A percentile compares a stretch with the other conserved stretches of the same genome.
phyloP scores from a whole-genome alignment of 2,113 vertebrate species.

The Cephalopholis sonnerati region DNA sequence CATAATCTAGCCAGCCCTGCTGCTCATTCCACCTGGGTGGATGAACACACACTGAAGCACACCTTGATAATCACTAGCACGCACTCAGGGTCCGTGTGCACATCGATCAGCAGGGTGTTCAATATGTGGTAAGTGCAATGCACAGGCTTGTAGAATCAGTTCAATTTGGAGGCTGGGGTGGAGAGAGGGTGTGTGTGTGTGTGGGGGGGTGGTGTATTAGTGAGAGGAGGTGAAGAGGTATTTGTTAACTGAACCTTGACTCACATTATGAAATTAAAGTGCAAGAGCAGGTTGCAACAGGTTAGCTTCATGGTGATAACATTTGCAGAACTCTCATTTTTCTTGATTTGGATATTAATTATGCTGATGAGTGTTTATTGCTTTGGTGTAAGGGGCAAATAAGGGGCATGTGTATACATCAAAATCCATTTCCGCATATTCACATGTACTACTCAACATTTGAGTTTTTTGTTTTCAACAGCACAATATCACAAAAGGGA shows the following conservation, averaged over 20 bases:
- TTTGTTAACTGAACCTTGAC: constrained; percentile 5
- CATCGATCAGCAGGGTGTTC: constrained; percentile 37
- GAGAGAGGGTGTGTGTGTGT: too few species aligned
- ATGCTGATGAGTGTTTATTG: background rate
- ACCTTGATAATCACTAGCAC: constrained; percentile 37
- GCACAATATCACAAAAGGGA: too few species aligned
- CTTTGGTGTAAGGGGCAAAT: too few species aligned
- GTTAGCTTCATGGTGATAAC: background rate
- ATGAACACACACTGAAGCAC: constrained; percentile 20
- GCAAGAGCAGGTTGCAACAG: background rate
- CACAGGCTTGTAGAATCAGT: background rate
- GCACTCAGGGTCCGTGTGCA: background rate
- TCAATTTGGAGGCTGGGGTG: background rate
- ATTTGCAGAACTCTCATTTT: background rate
- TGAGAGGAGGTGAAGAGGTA: background rate
- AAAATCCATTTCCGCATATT: too few species aligned
- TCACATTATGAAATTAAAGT: background rate
- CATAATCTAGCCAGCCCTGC: constrained; percentile 14
- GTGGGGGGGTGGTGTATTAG: background rate
- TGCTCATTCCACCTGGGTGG: constrained; percentile 18
- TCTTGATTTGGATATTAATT: background rate
- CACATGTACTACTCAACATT: too few species aligned
- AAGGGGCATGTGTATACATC: background rate
- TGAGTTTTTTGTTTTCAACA: too few species aligned
- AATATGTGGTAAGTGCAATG: constrained; percentile 3